Percentiles rank a stretch among this genome's conserved stretches.
phyloP scores from a whole-genome alignment of 2,113 vertebrate genomes.

The Heterochromis multidens region DNA sequence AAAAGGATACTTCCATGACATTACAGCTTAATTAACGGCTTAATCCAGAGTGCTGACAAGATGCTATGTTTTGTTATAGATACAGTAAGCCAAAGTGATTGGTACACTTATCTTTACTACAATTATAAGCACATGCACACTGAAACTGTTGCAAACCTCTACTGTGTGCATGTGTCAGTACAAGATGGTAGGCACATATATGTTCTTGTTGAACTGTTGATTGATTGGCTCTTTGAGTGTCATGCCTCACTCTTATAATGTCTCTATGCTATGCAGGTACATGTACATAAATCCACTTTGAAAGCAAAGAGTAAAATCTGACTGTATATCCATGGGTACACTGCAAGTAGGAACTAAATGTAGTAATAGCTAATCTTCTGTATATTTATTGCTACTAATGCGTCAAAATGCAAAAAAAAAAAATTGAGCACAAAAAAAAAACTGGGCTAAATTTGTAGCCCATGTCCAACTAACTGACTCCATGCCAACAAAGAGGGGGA shows the following conservation, averaged over 20 bases:
- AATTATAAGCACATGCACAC: not conserved
- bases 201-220: not conserved
- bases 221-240: not conserved
- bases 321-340: not conserved
- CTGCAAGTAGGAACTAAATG: not conserved
- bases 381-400: not conserved
- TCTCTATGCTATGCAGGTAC: not conserved
- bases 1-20: not conserved
- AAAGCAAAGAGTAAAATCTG: not conserved
- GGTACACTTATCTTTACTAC: not conserved
- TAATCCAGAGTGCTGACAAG: not conserved
- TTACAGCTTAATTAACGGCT: not conserved
- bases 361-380: not conserved
- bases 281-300: not conserved
- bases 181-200: not conserved
- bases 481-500: not conserved
- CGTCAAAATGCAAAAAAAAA: not conserved
- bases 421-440: accelerated
- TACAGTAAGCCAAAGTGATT: too few relatives aligned
- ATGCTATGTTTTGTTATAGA: not conserved
- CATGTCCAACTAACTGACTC: not conserved
- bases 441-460: too few relatives aligned
- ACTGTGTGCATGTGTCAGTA: not conserved
- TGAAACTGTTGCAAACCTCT: not conserved
- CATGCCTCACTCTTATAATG: not conserved